Conservation (phyloP, 1,140 invertebrate genomes). For the Diorhabda sublineata region DNA sequence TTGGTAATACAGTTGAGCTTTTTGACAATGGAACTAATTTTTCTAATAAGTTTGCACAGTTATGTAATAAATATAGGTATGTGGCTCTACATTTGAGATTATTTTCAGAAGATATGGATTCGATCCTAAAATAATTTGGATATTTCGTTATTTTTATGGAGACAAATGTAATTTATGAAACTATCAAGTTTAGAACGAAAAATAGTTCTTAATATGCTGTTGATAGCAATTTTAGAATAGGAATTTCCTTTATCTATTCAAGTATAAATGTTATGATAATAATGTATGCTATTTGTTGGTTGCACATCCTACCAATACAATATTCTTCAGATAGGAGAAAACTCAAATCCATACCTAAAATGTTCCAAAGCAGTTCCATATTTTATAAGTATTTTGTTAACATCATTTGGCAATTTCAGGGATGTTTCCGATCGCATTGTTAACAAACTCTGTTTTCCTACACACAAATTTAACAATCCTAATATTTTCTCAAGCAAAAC, state of each 20-base stretch:
- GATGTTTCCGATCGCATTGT: conserved; percentile 16
- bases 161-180: too few relatives aligned
- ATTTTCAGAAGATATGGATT: conserved; percentile 36
- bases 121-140: conserved; percentile 36
- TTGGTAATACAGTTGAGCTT: conserved; percentile 38
- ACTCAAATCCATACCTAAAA: conserved; percentile 45
- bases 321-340: too few relatives aligned
- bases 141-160: too few relatives aligned
- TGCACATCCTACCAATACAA: too few relatives aligned
- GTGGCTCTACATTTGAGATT: conserved; percentile 32
- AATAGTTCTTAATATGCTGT: too few relatives aligned
- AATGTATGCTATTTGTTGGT: too few relatives aligned
- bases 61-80: conserved; percentile 39
- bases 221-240: too few relatives aligned
- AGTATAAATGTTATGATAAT: too few relatives aligned
- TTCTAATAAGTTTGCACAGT: conserved; percentile 34
- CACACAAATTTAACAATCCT: conserved; percentile 33
- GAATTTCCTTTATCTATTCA: too few relatives aligned
- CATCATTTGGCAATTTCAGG: conserved; percentile 31
- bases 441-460: conserved; percentile 31
- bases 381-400: conserved; percentile 37
- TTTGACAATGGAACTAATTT: conserved; percentile 36
- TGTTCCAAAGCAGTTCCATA: conserved; percentile 50
- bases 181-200: too few relatives aligned
- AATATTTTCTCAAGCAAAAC: conserved; percentile 36